phyloP scores from a whole-genome alignment of 53 echinoderm and acorn worm species.

The Hippasteria phrygiana region DNA sequence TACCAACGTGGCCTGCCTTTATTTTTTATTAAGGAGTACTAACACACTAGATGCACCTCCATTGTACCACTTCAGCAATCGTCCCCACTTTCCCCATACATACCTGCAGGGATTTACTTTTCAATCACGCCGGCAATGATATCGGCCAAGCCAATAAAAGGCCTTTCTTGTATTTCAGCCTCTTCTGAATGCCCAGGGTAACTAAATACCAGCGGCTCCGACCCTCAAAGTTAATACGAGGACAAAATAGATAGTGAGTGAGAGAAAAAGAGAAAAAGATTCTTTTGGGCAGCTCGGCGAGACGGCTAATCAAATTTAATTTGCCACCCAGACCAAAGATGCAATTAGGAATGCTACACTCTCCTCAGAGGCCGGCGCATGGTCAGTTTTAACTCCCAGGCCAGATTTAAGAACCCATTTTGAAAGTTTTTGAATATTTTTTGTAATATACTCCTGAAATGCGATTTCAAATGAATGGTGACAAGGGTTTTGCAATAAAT shows the following conservation, averaged over 20 bases:
- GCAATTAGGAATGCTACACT: slow-evolving; percentile 33
- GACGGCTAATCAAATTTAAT: slow-evolving; percentile 49
- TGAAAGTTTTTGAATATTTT: not conserved
- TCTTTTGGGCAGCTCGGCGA: not conserved
- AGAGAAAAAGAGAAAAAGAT: not conserved
- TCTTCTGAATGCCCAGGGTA: slow-evolving; percentile 19
- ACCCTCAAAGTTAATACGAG: not conserved
- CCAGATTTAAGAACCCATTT: not conserved
- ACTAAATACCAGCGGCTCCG: slow-evolving; percentile 6
- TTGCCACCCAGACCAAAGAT: slow-evolving; percentile 31
- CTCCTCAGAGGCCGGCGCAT: not conserved
- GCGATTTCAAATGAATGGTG: slow-evolving; percentile 57
- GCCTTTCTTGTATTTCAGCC: slow-evolving; percentile 20
- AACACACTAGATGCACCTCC: too few relatives aligned
- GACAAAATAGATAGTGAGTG: not conserved
- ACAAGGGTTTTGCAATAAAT: slow-evolving; percentile 52
- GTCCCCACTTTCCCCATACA: not conserved
- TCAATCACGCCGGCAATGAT: not conserved
- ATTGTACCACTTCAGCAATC: not conserved
- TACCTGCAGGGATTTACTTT: not conserved
- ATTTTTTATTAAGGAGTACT: too few relatives aligned
- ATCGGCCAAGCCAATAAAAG: slow-evolving; percentile 33
- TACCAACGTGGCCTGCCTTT: too few relatives aligned
- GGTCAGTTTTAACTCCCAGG: not conserved
- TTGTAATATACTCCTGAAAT: slow-evolving; percentile 36